Base-by-base conservation (phyloP, 2,888 invertebrate genomes). In the Caenorhabditis becei region DNA sequence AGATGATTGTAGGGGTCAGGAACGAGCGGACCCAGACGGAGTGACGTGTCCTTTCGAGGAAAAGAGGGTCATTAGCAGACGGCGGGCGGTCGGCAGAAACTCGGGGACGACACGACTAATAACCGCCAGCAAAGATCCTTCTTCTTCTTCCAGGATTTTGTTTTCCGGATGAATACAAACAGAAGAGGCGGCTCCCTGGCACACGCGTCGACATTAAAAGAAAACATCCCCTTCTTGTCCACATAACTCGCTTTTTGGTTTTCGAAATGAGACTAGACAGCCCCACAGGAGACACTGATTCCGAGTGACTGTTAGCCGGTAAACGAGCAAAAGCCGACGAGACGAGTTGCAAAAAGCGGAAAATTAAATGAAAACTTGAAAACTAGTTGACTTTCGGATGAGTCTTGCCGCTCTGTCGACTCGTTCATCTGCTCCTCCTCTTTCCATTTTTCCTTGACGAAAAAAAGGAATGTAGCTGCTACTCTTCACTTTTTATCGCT, bases 401-500 rank as follows among this genome's bases (percentile, higher is more conserved):
- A 56, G 28, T 56, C 56, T n/a, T 24, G 28, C 16, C n/a, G 16
- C 28, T 32, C 44, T 24, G 41, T 58, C 32, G n/a, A 16, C 35
- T 18, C 4, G 35, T 18, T 58, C 53, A 53, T 58, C 58, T 35
- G 59, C 59, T 41, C 59, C 59, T 61, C 59, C 47, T 63, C 49
- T 41, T 54, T 51, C 32, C 20, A 7, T 16, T 53, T n/a, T 32
- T 65, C 16, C 23, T 63, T 16, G 24, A 53, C 24, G 24, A 65
- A 53, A 65, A 32, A 16, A 23, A 41, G 10, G 41, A 10, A 16
- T 41, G 41, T 41, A 41, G 41, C 26, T 35, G 32, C 41, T 61
- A 54, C 53, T n/a, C n/a, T 51, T 58, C 56, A 44, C 44, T 69
- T 69, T 69, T 69, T 47, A 66, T 66, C 66, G 41, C 66, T 66